phyloP scores from a whole-genome alignment of 1,140 invertebrate genomes.

The Drosophila varians region DNA sequence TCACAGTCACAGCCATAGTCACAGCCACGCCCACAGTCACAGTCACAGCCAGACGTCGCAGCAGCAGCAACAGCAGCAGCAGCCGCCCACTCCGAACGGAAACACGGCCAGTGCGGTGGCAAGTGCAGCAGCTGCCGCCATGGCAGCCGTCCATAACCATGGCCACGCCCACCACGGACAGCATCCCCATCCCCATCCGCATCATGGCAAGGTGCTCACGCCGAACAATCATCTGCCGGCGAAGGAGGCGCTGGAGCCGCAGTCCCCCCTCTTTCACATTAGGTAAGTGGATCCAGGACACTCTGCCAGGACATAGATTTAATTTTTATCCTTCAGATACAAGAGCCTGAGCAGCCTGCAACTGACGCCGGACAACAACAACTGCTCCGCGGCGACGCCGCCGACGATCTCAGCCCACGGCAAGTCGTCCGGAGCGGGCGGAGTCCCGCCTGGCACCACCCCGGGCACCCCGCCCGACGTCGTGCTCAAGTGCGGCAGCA shows the following conservation, averaged over 20 bases:
- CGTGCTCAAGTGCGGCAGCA: constrained; percentile 77
- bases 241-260: constrained; percentile 77
- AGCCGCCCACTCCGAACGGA: constrained; percentile 57
- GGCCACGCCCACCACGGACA: constrained; percentile 40
- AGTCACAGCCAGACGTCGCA: constrained; percentile 23
- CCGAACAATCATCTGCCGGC: constrained; percentile 77
- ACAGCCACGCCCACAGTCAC: constrained; percentile 27
- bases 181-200: constrained; percentile 41
- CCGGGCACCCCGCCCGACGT: constrained; percentile 69
- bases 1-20: constrained; percentile 15
- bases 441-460: constrained; percentile 19
- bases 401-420: constrained; percentile 79
- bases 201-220: constrained; percentile 78
- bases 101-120: constrained; percentile 12
- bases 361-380: constrained; percentile 77
- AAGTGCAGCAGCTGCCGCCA: constrained; percentile 51
- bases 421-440: constrained; percentile 55
- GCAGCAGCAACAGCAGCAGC: constrained; percentile 45
- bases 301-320: too few relatives aligned
- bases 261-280: constrained; percentile 83
- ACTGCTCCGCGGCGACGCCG: constrained; percentile 56
- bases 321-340: constrained; percentile 57
- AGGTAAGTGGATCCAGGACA: constrained; percentile 45
- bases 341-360: constrained; percentile 83
- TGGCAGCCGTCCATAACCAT: constrained; percentile 28